Conservation (phyloP, 2,888 invertebrate species). For the Trissoscelio sp. region DNA sequence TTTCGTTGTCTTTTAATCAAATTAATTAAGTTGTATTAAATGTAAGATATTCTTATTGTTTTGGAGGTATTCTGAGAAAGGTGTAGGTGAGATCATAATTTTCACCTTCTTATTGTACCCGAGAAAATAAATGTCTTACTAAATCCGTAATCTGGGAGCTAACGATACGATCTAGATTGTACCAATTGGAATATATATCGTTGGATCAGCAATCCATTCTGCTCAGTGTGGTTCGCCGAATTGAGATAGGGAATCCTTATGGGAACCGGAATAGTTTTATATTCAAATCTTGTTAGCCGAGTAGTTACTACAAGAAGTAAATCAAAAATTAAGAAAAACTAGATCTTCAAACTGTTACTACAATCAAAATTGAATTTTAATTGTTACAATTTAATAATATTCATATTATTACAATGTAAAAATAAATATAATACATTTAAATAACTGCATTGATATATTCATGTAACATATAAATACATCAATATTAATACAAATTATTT, state of each 20-base stretch:
- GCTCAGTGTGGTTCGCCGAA: constrained; percentile 29
- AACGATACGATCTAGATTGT: constrained; percentile 52
- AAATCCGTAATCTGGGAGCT: constrained; percentile 35
- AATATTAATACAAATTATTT: too few relatives aligned
- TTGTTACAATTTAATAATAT: too few relatives aligned
- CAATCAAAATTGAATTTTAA: too few relatives aligned
- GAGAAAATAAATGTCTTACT: constrained; percentile 37
- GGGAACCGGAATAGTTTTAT: constrained; percentile 26
- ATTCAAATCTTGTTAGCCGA: constrained; percentile 17
- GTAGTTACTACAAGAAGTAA: not conserved
- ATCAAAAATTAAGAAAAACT: not conserved
- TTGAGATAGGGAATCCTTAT: constrained; percentile 49
- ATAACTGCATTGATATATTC: too few relatives aligned
- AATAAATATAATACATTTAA: too few relatives aligned
- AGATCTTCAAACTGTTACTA: too few relatives aligned
- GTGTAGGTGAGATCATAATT: constrained; percentile 21
- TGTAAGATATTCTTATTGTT: too few relatives aligned
- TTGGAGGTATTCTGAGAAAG: not conserved
- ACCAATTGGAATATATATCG: constrained; percentile 52
- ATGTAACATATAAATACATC: too few relatives aligned
- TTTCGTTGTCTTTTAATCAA: too few relatives aligned
- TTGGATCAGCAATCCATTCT: constrained; percentile 54
- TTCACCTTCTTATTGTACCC: not conserved
- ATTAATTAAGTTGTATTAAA: too few relatives aligned
- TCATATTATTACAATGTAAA: too few relatives aligned